Evolutionary conservation across 2,888 invertebrate species (phyloP), one percentile per base, ranked within the genome.

Genomic region (Macrophya alboannulata): DNA sequence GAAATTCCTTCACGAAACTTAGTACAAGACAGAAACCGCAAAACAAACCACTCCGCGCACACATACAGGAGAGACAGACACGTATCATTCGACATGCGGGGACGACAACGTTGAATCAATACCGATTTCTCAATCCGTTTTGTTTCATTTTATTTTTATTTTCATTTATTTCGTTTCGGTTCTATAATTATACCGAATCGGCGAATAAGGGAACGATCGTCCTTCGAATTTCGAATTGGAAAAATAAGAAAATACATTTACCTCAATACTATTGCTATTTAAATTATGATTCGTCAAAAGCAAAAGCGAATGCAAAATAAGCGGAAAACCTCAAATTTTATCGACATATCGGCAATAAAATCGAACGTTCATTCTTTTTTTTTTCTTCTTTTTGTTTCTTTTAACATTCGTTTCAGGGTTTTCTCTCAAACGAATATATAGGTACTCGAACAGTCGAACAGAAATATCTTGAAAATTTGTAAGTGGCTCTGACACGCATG

Each of bases 1-100:
- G 77, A 55, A 77, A 77, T 77, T 77, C 77, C 77, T 55, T 77
- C 77, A 77, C 77, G 77, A 55, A 77, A 55, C 55, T 77, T 17
- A 17, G 51, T 77, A 77, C 55, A 55, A 55, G 77, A 31, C 55
- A 51, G 55, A 74, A 43, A 45, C 51, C 31, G 72, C 72, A 21
- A 55, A 55, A 55, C 8, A 31, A 55, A 17, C 77, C 77, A 8
- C 51, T 55, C 31, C n/a, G n/a, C n/a, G n/a, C n/a, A n/a, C n/a
- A 12, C 77, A 77, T 9, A 77, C 45, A 31, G n/a, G 4, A 51
- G 8, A 51, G 31, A 40, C 71, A 68, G 8, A 68, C 74, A 1
- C 15, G n/a, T 55, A 55, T 55, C n/a, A 55, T 55, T 43, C 71
- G 71, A 65, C n/a, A 48, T 48, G 4, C 1, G 15, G 31, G 31